These are phyloP conservation scores for Troides aeacus DNA, from an alignment of 2,888 invertebrate genomes.

Conservation along the genomic window DNA sequence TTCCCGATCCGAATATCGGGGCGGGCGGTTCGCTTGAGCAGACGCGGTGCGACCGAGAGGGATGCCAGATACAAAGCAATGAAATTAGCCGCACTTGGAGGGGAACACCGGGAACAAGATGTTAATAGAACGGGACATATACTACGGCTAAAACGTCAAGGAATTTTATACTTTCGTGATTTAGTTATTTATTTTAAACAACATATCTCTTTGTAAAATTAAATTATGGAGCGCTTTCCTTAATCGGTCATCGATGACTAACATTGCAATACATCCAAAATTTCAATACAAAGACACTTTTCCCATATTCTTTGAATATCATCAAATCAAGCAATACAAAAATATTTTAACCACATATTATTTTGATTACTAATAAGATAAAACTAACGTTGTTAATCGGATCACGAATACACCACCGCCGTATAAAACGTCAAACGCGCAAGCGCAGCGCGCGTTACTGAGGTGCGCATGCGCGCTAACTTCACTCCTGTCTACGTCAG, in stretches of 20 bases:
- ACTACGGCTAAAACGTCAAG: slow-evolving; percentile 49
- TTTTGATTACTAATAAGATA: slow-evolving; percentile 44
- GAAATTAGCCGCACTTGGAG: slow-evolving; percentile 59
- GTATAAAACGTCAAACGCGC: slow-evolving; percentile 78
- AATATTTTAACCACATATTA: slow-evolving; percentile 34
- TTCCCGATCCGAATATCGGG: slow-evolving; percentile 73
- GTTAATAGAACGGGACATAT: slow-evolving; percentile 72
- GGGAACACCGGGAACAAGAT: slow-evolving; percentile 62
- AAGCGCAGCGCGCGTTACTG: slow-evolving; percentile 77
- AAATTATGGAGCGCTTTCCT: slow-evolving; percentile 44
- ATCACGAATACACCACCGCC: slow-evolving; percentile 79
- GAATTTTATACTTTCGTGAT: slow-evolving; percentile 42
- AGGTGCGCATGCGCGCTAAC: slow-evolving; percentile 71
- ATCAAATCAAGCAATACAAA: slow-evolving; percentile 59
- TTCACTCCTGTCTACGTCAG: slow-evolving; percentile 63
- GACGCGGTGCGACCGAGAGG: slow-evolving; percentile 52
- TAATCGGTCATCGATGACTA: slow-evolving; percentile 44
- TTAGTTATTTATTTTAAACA: slow-evolving; percentile 5
- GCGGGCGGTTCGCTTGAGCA: slow-evolving; percentile 62
- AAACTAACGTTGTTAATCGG: slow-evolving; percentile 79
- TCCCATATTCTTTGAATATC: background rate
- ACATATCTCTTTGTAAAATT: slow-evolving; percentile 6
- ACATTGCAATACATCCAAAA: slow-evolving; percentile 41
- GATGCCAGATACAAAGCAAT: slow-evolving; percentile 48
- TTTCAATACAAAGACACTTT: background rate